Evolutionary conservation across 1,140 invertebrate species (phyloP), one percentile per base, ranked within the genome.

Genomic region (Oedothorax gibbosus): DNA sequence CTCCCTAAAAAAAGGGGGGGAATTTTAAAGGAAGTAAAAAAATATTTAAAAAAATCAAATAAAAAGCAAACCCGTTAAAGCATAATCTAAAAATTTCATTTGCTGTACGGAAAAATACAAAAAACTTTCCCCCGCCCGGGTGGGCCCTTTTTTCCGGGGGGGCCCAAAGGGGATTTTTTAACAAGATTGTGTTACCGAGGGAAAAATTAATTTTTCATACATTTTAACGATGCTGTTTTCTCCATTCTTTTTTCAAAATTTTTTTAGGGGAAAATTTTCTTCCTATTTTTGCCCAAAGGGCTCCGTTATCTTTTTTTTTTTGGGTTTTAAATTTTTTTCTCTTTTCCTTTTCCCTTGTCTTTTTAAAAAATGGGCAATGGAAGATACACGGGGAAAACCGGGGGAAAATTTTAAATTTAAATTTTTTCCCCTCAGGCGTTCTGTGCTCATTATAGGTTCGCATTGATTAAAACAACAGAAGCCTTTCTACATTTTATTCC

Each of bases 31-130:
- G 15, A 35, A 51, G 35, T 35, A 64, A 64, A 64, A n/a, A 77
- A 77, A 12, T 20, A 77, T 50, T 7, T 4, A 62, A 64, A 64
- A 64, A 72, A 69, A 73, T 12, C 9, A 20, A 14, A 2, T 77
- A 78, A 15, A 85, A 78, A 85, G 69, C 8, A 53, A 85, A 85
- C 69, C 83, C 77, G 81, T 84, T 85, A 85, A 85, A 72, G 83
- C 83, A 72, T 85, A 85, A 85, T 85, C 77, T 85, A n/a, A 78
- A 85, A 85, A 85, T 85, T 85, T 77, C 83, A 85, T 85, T 85
- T 85, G 71, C 64, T 72, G 83, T 77, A 71, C 54, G 75, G 78
- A 84, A 85, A 72, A 85, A 85, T 78, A 53, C 73, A 60, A 85
- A 85, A 85, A 85, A 85, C 65, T 60, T 78, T 12, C n/a, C 72